These are phyloP conservation scores for Pammene fasciana DNA, from an alignment of 2,888 invertebrate species.

Conservation along the genomic window DNA sequence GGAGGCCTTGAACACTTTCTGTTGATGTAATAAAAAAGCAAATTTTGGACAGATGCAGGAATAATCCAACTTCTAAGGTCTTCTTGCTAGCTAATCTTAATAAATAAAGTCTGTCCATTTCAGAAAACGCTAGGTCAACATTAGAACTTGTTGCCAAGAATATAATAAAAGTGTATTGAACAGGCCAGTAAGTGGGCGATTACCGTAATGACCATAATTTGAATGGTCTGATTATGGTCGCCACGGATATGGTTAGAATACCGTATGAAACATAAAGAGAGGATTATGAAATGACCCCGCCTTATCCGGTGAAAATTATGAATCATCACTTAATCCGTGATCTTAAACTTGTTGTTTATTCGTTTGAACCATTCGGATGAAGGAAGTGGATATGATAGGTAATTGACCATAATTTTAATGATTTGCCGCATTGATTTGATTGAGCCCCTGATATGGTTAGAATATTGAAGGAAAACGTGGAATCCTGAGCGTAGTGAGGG, in stretches of 20 bases:
- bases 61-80: too few relatives aligned
- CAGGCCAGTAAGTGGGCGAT: constrained; percentile 25
- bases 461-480: too few relatives aligned
- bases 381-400: too few relatives aligned
- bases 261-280: constrained; percentile 4
- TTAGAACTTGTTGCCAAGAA: constrained; percentile 9
- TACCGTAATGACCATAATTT: constrained; percentile 31
- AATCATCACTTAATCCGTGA: neutral
- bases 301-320: constrained; percentile 10
- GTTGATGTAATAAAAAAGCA: too few relatives aligned
- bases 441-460: too few relatives aligned
- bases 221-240: constrained; percentile 4
- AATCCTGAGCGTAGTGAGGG: too few relatives aligned
- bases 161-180: constrained; percentile 15
- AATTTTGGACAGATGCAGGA: too few relatives aligned
- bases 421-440: too few relatives aligned
- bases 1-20: too few relatives aligned
- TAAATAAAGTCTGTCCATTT: neutral
- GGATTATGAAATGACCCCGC: neutral
- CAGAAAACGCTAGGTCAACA: neutral
- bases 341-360: neutral
- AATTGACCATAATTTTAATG: too few relatives aligned
- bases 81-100: neutral
- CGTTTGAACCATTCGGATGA: neutral
- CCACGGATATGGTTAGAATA: constrained; percentile 12